Evolutionary conservation across 2,888 invertebrate species (phyloP).

Genomic region (Agrochola macilenta): DNA sequence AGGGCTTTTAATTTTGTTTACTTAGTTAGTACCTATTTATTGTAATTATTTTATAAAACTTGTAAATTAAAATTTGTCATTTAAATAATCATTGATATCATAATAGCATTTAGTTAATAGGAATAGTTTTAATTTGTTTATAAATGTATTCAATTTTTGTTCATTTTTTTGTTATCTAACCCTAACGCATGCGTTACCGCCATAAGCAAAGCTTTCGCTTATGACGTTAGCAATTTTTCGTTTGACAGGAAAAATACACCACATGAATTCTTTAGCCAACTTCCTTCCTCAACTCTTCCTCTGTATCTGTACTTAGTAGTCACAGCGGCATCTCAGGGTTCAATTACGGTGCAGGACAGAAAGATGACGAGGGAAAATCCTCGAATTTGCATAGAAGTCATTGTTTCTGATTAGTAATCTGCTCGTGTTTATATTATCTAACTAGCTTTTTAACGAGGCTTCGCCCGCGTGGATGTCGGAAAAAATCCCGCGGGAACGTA

Average conservation of each 20-base stretch:
- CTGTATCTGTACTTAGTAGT: constrained; percentile 16
- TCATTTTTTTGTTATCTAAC: too few species aligned
- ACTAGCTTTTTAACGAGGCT: too few species aligned
- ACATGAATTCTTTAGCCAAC: background rate
- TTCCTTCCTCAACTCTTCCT: background rate
- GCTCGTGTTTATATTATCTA: background rate
- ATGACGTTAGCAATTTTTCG: background rate
- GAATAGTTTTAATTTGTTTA: too few species aligned
- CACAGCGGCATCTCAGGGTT: background rate
- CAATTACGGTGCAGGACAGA: constrained; percentile 1
- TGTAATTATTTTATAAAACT: too few species aligned
- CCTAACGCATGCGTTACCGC: background rate
- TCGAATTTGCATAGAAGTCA: constrained; percentile 34
- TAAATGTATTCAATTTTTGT: too few species aligned
- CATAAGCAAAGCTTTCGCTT: background rate
- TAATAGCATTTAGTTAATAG: too few species aligned
- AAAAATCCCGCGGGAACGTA: too few species aligned
- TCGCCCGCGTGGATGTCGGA: too few species aligned
- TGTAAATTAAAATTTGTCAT: too few species aligned
- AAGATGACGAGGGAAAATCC: constrained; percentile 38
- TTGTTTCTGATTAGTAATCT: constrained; percentile 30
- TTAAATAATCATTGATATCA: too few species aligned
- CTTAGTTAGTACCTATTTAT: too few species aligned
- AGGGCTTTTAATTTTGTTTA: too few species aligned
- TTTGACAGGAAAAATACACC: constrained; percentile 6